Evolutionary conservation across 2,797 vertebrate species (phyloP), one percentile per base, ranked within the genome.

Genomic region (Micromesistius poutassou): DNA sequence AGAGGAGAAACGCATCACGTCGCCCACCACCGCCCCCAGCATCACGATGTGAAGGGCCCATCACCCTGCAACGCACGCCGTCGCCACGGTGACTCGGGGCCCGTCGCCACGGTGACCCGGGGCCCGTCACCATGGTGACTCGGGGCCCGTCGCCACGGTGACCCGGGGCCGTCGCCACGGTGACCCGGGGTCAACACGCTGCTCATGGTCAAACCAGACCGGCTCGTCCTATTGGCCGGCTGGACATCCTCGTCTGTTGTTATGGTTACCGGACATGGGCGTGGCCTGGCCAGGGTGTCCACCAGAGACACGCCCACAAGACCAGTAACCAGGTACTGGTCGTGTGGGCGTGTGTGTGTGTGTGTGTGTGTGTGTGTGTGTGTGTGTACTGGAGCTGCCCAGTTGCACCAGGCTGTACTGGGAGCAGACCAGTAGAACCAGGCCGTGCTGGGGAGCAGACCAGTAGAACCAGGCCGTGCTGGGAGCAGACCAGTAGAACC

Each of bases 41-140:
- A 92, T 93, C 55, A 93, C 90, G 9, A 93, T 92, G 75, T n/a
- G 94, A 93, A 0, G 92, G 91, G 3, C 92, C 93, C 91, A 93
- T 93, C 62, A 90, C 46, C 84, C 93, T 94, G 81, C 30, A 55
- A 25, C 73, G 66, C 30, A 77, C 25, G n/a, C n/a, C n/a, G n/a
- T n/a, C n/a, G n/a, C n/a, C 74, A 28, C 9, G 10, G n/a, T 2
- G 25, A 6, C 55, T 62, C 22, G 55, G 5, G 22, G 55, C 0
- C n/a, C 22, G 62, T 28, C 62, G 62, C 9, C 62, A 66, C 0
- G 55, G 55, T n/a, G 9, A 62, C 55, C n/a, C n/a, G n/a, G n/a
- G n/a, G n/a, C n/a, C n/a, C n/a, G n/a, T n/a, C n/a, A n/a, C n/a
- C 74, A 28, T 2, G 10, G n/a, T 2, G 25, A 6, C 55, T 62